Evolutionary conservation across 2,888 invertebrate genomes (phyloP), one percentile per base, ranked within the genome.

Genomic region (Siphonodentalium dalli): DNA sequence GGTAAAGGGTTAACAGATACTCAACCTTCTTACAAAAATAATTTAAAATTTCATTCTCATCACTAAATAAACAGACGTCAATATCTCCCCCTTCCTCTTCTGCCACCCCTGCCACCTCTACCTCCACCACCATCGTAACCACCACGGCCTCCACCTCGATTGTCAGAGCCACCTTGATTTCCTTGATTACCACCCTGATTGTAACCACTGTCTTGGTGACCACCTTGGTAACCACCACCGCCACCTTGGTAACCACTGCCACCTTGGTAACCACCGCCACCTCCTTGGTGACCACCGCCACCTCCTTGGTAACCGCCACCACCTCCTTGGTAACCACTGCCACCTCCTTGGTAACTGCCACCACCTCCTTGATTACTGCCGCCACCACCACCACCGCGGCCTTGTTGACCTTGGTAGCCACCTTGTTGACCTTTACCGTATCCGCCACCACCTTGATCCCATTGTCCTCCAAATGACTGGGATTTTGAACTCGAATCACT

Each of bases 321-420:
- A 78, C 83, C 83, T 53, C 81, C 81, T 37, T 57, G 50, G 20
- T 54, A 44, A 24, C 83, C 82, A 58, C 83, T 82, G 48, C 82
- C 82, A 63, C 82, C 72, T 24, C 82, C 75, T 43, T 81, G 83
- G 50, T 80, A 80, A 20, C 83, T 81, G 60, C 83, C 82, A 53
- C 82, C 82, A 61, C 82, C 71, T 23, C 78, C 76, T 34, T 79
- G 77, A n/a, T 43, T 33, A 26, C 65, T 56, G 18, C 72, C 65
- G 37, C 65, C 61, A 31, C 65, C 68, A 28, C 68, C 61, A 29
- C 71, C 60, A 49, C 67, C 69, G 35, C 68, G 65, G 37, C 57
- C 68, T 61, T 67, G 72, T 23, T 63, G 66, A 43, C 67, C 74
- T n/a, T n/a, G 41, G 55, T 68, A 42, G 57, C 66, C 13, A 59